Evolutionary conservation across 2,888 invertebrate genomes (phyloP), one percentile per base, ranked within the genome.

Genomic region (Venustoraphidia nigricollis): DNA sequence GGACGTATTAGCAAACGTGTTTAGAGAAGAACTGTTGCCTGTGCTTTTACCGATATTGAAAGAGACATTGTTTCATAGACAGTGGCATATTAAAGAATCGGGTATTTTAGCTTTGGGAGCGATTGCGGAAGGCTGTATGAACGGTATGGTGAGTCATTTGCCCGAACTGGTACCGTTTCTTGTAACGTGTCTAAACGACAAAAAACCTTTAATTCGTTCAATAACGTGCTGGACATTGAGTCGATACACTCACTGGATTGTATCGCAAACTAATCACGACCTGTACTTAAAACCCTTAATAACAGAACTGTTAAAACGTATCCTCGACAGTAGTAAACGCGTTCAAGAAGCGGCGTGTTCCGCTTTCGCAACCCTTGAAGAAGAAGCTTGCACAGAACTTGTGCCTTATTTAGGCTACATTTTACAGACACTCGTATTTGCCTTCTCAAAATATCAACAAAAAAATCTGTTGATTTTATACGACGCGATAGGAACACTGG

Each of bases 31-130:
- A 53, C 76, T 98, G 51, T 73, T 97, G 58, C 90, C 91, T 0
- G 83, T 93, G 51, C 76, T 98, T 36, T 77, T 98, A 59, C 97
- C 97, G 8, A 91, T 95, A 59, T 75, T 99, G 9, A 93, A 95
- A 65, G 94, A 96, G 64, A 93, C 94, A 0, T 74, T 99, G 2
- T 92, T 92, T 63, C 91, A 94, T 63, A 78, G 82, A 48, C 86
- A 93, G 55, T 96, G 96, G 92, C 85, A 92, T 57, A 84, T 96
- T 50, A 96, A 95, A 70, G 94, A 94, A 66, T 89, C 90, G 55
- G 93, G 90, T 11, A 93, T 94, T 55, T 69, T 94, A 46, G 95
- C 96, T 2, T 71, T 98, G 49, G 97, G 66, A 11, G 66, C 66
- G 5, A 65, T 67, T 44, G 65, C 65, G 38, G 58, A 66, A 67